Conservation (phyloP, 1,140 invertebrate genomes). For the Rhopalosiphum maidis region DNA sequence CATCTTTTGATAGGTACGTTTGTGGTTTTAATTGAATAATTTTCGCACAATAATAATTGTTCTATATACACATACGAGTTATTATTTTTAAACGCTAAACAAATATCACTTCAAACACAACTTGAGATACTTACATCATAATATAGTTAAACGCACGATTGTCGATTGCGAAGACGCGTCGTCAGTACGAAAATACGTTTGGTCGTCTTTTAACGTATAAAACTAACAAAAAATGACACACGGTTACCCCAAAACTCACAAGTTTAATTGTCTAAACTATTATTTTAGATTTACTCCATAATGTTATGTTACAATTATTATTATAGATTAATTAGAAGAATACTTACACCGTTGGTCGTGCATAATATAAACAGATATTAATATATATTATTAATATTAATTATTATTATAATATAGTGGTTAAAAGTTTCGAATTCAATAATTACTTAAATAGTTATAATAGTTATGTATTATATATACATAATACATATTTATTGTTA, state of each 20-base stretch:
- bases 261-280: not conserved
- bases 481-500: not conserved
- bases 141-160: not conserved
- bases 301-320: not conserved
- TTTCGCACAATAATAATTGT: not conserved
- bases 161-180: not conserved
- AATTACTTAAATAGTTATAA: not conserved
- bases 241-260: not conserved
- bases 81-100: not conserved
- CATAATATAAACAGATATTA: not conserved
- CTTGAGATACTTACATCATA: slow-evolving; percentile 7
- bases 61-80: not conserved
- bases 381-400: too few relatives aligned
- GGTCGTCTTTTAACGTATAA: not conserved
- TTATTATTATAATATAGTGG: not conserved
- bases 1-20: not conserved
- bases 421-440: not conserved
- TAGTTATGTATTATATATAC: not conserved
- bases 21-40: not conserved
- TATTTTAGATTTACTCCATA: not conserved
- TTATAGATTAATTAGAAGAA: not conserved
- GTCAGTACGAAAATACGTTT: not conserved
- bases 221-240: not conserved
- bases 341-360: not conserved
- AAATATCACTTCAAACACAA: not conserved